These are phyloP conservation scores for Leucoraja ocellata DNA, from an alignment of 2,797 vertebrate species.

Conservation along the genomic window DNA sequence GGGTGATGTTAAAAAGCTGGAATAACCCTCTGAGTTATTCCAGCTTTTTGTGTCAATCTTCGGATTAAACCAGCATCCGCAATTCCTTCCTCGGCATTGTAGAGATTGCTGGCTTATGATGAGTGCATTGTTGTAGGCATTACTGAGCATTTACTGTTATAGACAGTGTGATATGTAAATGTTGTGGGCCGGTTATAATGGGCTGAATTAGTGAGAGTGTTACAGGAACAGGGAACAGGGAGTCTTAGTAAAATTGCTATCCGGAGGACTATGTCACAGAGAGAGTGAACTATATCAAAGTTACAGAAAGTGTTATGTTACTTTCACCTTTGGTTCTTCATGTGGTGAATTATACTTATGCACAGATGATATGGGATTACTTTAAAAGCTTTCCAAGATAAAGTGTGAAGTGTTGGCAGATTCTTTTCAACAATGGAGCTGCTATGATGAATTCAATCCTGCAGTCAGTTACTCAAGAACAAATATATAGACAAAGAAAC, in stretches of 20 bases:
- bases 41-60: too few species aligned
- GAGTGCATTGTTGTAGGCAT: background rate
- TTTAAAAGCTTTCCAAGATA: background rate
- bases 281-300: background rate
- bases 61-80: too few species aligned
- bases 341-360: background rate
- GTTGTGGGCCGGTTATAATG: background rate
- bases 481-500: background rate
- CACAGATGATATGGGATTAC: background rate
- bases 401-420: background rate
- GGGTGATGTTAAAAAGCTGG: too few species aligned
- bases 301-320: background rate
- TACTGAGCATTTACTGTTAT: background rate
- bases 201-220: constrained; percentile 15
- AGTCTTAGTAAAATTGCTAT: background rate
- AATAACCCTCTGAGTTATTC: too few species aligned
- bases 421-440: background rate
- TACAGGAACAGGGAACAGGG: background rate
- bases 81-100: background rate
- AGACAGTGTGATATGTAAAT: background rate
- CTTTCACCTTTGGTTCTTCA: background rate
- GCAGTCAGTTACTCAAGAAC: background rate
- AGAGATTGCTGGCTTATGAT: background rate
- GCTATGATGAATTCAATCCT: background rate
- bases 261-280: background rate